phyloP scores from a whole-genome alignment of 2,797 vertebrate species.

The Hypotaenidia okinawae region DNA sequence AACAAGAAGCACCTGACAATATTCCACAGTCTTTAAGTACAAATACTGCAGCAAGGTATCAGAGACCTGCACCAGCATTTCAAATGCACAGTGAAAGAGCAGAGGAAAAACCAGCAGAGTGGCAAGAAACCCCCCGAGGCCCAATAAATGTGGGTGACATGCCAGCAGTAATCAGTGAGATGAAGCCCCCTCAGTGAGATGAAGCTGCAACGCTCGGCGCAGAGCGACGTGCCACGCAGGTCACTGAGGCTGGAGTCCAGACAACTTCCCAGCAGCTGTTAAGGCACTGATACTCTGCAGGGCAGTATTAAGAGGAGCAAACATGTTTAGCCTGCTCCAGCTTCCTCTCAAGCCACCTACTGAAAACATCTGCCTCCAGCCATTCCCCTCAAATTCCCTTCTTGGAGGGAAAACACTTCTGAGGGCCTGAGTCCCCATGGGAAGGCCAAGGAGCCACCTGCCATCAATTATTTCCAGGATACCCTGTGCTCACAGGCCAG shows the following conservation, averaged over 20 bases:
- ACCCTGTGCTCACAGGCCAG: rapidly evolving
- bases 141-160: background rate
- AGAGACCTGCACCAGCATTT: rapidly evolving
- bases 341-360: background rate
- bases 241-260: constrained; percentile 54
- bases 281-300: constrained; percentile 31
- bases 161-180: background rate
- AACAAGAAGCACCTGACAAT: background rate
- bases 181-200: too few relatives aligned
- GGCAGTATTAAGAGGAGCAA: constrained; percentile 26
- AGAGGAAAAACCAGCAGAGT: too few relatives aligned
- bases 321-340: background rate
- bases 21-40: background rate
- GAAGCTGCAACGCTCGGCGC: background rate
- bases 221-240: constrained; percentile 27
- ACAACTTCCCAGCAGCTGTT: constrained; percentile 45
- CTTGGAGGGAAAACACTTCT: background rate
- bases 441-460: background rate
- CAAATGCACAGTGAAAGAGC: background rate
- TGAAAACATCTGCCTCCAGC: background rate
- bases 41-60: background rate
- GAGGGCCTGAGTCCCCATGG: rapidly evolving
- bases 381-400: background rate
- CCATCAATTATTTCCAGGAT: background rate
- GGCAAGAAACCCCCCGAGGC: background rate